Conservation (phyloP, 2,113 vertebrate species). For the Arenaria interpres region DNA sequence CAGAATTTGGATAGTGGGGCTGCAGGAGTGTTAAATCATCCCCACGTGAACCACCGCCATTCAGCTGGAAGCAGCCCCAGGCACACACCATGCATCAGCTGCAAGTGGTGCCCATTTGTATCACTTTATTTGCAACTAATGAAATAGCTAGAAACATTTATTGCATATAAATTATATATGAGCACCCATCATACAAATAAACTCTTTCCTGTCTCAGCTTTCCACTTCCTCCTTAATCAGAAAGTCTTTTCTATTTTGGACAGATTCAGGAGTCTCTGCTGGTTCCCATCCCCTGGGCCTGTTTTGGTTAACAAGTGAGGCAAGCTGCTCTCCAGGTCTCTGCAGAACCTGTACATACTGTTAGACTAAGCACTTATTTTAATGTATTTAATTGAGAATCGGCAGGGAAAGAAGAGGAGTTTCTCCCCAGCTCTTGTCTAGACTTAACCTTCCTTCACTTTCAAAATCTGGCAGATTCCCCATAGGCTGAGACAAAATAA, state of each 20-base stretch:
- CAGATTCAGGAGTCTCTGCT: neutral
- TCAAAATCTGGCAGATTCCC: constrained; percentile 16
- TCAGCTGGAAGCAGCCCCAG: constrained; percentile 34
- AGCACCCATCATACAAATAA: constrained; percentile 35
- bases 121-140: constrained; percentile 63
- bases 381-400: neutral
- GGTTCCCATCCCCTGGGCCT: neutral
- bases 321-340: neutral
- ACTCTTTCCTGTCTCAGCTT: constrained; percentile 23
- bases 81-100: constrained; percentile 1
- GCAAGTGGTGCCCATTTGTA: constrained; percentile 48
- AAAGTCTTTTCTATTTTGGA: neutral
- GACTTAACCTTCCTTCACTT: neutral
- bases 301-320: neutral
- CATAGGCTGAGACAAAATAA: neutral
- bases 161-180: constrained; percentile 55
- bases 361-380: neutral
- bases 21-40: constrained; percentile 33
- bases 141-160: constrained; percentile 55
- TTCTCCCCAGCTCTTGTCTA: neutral
- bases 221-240: constrained; percentile 8
- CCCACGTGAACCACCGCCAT: neutral
- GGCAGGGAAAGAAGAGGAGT: neutral
- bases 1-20: constrained; percentile 17
- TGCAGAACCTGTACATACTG: neutral